Evolutionary conservation across 2,888 invertebrate genomes (phyloP).

Genomic region (Zygaena filipendulae): DNA sequence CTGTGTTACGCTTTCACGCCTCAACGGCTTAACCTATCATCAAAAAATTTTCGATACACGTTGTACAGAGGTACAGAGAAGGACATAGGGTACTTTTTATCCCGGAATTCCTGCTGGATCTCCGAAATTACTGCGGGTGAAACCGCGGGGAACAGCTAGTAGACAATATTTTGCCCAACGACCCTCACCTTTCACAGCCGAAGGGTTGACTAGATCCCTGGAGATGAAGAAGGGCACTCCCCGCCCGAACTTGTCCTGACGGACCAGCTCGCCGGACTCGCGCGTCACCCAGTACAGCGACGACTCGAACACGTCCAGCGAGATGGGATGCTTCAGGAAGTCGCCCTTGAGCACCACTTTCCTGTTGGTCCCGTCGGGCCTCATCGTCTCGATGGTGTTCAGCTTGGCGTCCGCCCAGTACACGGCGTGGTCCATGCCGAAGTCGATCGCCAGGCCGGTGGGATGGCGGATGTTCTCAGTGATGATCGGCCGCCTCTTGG

Average conservation of each 20-base stretch:
- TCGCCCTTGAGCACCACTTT: slow-evolving; percentile 80
- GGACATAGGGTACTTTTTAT: no score
- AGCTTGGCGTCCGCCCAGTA: slow-evolving; percentile 97
- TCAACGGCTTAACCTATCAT: no score
- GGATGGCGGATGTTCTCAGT: slow-evolving; percentile 87
- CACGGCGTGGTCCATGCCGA: slow-evolving; percentile 86
- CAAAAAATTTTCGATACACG: no score
- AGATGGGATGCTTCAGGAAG: slow-evolving; percentile 79
- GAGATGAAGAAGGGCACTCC: slow-evolving; percentile 89
- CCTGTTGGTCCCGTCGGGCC: slow-evolving; percentile 82
- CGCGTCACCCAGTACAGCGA: slow-evolving; percentile 93
- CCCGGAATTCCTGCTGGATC: no score
- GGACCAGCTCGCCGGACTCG: slow-evolving; percentile 86
- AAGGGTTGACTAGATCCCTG: slow-evolving; percentile 85
- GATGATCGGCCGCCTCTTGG: slow-evolving; percentile 83
- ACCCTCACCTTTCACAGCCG: slow-evolving; percentile 83
- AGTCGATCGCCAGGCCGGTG: slow-evolving; percentile 90
- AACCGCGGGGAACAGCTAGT: no score
- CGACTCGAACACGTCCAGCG: slow-evolving; percentile 94
- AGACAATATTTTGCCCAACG: no score
- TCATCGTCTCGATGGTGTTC: slow-evolving; percentile 88
- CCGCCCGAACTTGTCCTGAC: slow-evolving; percentile 96
- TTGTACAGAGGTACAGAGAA: no score
- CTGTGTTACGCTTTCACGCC: no score
- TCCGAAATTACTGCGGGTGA: no score